These are phyloP conservation scores for Sarcophaga variegata DNA, from an alignment of 2,888 invertebrate genomes.

Conservation along the genomic window DNA sequence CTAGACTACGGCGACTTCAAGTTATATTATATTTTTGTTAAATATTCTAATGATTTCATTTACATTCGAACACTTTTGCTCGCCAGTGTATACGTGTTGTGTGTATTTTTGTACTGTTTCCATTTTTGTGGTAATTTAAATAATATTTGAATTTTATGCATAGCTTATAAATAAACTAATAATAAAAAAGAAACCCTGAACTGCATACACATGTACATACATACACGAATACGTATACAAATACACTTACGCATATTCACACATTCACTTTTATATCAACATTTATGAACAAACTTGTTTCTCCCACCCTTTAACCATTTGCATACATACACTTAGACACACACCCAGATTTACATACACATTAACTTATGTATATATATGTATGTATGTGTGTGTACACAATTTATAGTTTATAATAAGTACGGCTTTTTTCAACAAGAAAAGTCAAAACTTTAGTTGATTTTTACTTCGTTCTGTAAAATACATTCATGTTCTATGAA, in stretches of 20 bases:
- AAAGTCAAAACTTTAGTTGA: constrained; percentile 57
- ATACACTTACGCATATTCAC: neutral
- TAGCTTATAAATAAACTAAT: constrained; percentile 48
- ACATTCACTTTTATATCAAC: constrained; percentile 9
- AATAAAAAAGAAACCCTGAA: neutral
- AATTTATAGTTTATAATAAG: constrained; percentile 60
- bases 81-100: neutral
- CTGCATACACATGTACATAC: neutral
- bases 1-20: no score
- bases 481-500: constrained; percentile 51
- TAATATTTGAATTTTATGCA: constrained; percentile 60
- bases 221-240: neutral
- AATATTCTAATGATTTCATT: constrained; percentile 1
- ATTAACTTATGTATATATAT: neutral
- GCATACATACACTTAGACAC: neutral
- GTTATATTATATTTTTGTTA: no score
- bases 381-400: neutral
- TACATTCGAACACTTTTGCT: neutral
- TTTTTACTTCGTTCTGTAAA: constrained; percentile 33
- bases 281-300: constrained; percentile 53
- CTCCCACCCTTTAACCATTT: neutral
- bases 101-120: constrained; percentile 36
- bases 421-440: constrained; percentile 51
- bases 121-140: constrained; percentile 58
- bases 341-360: neutral